Percentiles rank a stretch among this genome's conserved stretches.
phyloP scores from a whole-genome alignment of 2,888 invertebrate genomes.

The Cerceris rybyensis region DNA sequence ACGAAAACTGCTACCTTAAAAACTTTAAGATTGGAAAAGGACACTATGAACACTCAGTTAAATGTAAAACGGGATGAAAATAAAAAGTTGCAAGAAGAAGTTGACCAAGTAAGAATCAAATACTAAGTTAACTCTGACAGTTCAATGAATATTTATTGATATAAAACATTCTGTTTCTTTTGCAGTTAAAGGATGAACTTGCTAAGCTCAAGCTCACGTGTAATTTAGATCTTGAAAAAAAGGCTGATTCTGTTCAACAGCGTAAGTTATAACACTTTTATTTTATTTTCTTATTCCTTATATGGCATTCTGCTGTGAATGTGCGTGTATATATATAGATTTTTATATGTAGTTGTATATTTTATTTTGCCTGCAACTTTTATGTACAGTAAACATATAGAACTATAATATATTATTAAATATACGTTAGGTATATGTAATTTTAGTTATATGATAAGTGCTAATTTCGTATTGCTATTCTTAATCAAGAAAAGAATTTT shows the following conservation, averaged over 20 bases:
- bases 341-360: too few relatives aligned
- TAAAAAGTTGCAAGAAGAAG: constrained; percentile 71
- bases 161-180: constrained; percentile 18
- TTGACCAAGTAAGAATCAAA: constrained; percentile 66
- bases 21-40: constrained; percentile 73
- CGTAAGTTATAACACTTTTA: constrained; percentile 59
- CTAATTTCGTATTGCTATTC: constrained; percentile 20
- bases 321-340: too few relatives aligned
- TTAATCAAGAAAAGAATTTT: constrained; percentile 2
- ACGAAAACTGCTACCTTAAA: constrained; percentile 72
- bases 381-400: not conserved
- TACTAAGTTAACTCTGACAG: not conserved
- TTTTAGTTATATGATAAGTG: constrained; percentile 18
- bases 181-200: constrained; percentile 71
- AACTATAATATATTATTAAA: not conserved
- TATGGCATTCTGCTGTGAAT: not conserved
- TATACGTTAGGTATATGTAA: not conserved
- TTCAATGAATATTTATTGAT: not conserved
- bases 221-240: constrained; percentile 50
- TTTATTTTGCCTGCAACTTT: too few relatives aligned
- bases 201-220: constrained; percentile 66
- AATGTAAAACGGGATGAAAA: constrained; percentile 69
- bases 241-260: constrained; percentile 18
- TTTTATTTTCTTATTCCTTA: constrained; percentile 9
- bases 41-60: constrained; percentile 67